A percentile compares a stretch with the other conserved stretches of the same genome.
phyloP scores from a whole-genome alignment of 1,140 invertebrate species.

The Eumaeus atala region DNA sequence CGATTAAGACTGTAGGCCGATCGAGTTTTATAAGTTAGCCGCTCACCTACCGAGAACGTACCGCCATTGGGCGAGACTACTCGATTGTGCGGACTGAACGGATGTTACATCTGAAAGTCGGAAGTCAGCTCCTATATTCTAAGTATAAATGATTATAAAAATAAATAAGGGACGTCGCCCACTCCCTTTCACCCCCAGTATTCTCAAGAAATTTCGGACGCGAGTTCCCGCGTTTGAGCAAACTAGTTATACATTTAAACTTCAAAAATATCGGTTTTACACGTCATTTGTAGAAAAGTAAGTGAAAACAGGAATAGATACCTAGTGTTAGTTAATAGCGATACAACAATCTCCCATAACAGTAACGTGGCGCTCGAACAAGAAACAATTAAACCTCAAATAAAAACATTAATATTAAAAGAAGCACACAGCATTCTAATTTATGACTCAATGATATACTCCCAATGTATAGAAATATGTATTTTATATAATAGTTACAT shows the following conservation, averaged over 20 bases:
- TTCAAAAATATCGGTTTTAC: constrained; percentile 36
- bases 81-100: neutral
- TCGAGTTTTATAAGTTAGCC: constrained; percentile 6
- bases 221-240: constrained; percentile 42
- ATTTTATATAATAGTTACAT: constrained; percentile 24
- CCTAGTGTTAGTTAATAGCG: constrained; percentile 13
- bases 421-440: constrained; percentile 33
- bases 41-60: constrained; percentile 10
- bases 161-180: constrained; percentile 61
- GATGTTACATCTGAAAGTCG: constrained; percentile 41
- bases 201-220: constrained; percentile 37
- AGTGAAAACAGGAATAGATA: constrained; percentile 9
- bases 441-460: constrained; percentile 34
- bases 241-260: constrained; percentile 36
- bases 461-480: constrained; percentile 24
- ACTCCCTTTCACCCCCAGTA: constrained; percentile 31
- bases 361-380: constrained; percentile 19
- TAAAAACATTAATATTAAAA: constrained; percentile 36
- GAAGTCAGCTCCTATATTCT: constrained; percentile 48
- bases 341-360: constrained; percentile 12
- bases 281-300: constrained; percentile 20
- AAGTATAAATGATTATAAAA: constrained; percentile 71
- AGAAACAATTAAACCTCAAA: constrained; percentile 43
- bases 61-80: neutral
- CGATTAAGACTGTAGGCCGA: constrained; percentile 29